A percentile compares a stretch with the other conserved stretches of the same genome.
Evolutionary conservation across 30 jellyfish, hydroid and myxozoan genomes (phyloP).

Genomic region (Cassiopea andromeda): DNA sequence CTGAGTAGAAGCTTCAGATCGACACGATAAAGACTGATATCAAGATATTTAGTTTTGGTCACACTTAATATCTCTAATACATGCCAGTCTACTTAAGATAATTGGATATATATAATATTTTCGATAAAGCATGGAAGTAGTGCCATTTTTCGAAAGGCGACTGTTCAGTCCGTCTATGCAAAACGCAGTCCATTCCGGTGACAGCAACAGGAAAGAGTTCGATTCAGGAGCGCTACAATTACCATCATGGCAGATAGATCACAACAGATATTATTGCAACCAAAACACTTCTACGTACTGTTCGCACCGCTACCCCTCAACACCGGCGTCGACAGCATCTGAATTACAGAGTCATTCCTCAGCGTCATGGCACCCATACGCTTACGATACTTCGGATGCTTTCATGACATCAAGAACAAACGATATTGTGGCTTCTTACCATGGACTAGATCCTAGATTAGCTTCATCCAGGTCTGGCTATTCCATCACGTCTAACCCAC

Average conservation of each 20-base stretch:
- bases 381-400: constrained; percentile 52
- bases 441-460: constrained; percentile 17
- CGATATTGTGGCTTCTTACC: constrained; percentile 41
- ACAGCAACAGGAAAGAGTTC: constrained; percentile 16
- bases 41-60: background rate
- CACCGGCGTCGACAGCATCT: constrained; percentile 14
- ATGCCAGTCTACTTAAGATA: constrained; percentile 3
- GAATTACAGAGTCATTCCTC: constrained; percentile 32
- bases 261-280: constrained; percentile 31
- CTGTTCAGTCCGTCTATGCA: constrained; percentile 36
- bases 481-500: constrained; percentile 7
- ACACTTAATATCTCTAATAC: background rate
- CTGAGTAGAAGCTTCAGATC: background rate
- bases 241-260: constrained; percentile 57
- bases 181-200: constrained; percentile 18
- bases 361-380: constrained; percentile 56
- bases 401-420: constrained; percentile 32
- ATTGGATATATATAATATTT: background rate
- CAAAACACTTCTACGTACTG: constrained; percentile 37
- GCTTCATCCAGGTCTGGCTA: constrained; percentile 29
- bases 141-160: constrained; percentile 53
- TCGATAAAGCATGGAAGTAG: constrained; percentile 54
- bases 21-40: constrained; percentile 7
- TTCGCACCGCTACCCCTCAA: constrained; percentile 47
- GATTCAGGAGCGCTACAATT: constrained; percentile 40